Conservation (phyloP, 1,140 invertebrate species). For the Anastrepha ludens region DNA sequence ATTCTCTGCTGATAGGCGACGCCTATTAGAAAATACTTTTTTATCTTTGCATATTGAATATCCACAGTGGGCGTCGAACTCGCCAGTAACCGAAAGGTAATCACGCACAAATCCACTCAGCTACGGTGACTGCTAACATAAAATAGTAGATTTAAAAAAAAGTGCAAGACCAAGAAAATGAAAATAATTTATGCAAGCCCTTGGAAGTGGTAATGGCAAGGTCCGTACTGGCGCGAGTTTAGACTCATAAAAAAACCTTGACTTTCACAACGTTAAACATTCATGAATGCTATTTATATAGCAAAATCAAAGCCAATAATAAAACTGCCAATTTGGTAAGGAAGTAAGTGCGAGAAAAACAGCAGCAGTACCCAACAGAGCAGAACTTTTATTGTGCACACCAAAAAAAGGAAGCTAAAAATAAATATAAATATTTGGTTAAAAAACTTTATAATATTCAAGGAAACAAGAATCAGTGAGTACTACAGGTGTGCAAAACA, state of each 20-base stretch:
- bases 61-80: too few species aligned
- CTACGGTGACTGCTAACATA: too few species aligned
- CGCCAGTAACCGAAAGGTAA: too few species aligned
- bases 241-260: not conserved
- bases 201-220: too few species aligned
- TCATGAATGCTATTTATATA: not conserved
- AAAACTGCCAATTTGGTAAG: not conserved
- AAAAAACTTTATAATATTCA: not conserved
- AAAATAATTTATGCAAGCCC: too few species aligned
- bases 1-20: too few species aligned
- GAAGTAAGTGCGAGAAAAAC: not conserved
- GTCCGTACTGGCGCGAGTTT: not conserved
- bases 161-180: too few species aligned
- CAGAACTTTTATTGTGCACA: constrained; percentile 9
- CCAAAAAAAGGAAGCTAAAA: not conserved
- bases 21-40: too few species aligned
- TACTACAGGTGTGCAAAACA: not conserved
- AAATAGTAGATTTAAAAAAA: too few species aligned
- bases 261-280: not conserved
- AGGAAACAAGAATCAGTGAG: not conserved
- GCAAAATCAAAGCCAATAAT: not conserved
- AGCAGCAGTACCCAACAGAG: not conserved
- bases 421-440: not conserved
- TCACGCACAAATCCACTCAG: too few species aligned
- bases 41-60: too few species aligned